Base-by-base conservation (phyloP, 2,888 invertebrate species). In the Artemia sinica region DNA sequence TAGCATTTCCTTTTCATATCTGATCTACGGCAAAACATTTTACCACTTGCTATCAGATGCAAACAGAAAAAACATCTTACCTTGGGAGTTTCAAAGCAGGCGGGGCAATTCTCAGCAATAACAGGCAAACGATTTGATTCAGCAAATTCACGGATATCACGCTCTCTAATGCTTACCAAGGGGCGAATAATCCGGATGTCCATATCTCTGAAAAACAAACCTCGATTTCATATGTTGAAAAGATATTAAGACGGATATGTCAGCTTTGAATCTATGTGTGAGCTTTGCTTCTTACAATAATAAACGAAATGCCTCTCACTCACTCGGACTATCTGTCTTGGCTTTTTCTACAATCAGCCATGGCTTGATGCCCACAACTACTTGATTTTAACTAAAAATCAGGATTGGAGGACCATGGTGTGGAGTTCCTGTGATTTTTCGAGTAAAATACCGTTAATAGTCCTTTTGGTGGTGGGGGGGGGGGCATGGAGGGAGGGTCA, bases 101-200 rank as follows among this genome's bases (percentile, higher is more conserved):
- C 79, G 49, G 82, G 82, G 74, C 83, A 83, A 73, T 82, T 84
- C 73, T 83, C 82, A 18, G 83, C 80, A 73, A 88, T 85, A 72
- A 85, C 82, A 0, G 91, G 89, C 67, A 91, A 79, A 66, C 84
- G 83, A 74, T 86, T 85, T 73, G 84, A 83, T 74, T 85, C 85
- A 13, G 86, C 84, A 78, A 90, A 91, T 69, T 85, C 84, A 18
- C 85, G 81, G 50, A 91, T 78, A 8, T 85, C 82, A 71, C 84
- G 85, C 74, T 89, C 90, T 58, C 92, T 82, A 12, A 91, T 89
- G 79, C 89, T 90, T 12, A 91, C 86, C 75, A 92, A 87, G 18
- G 93, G 92, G 67, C 92, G 82, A 71, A 92, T 87, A 48, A 93
- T 86, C 71, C 91, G 83, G 77, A 75, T 88, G 86, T 72, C 86